Conservation (phyloP, 2,113 vertebrate species). For the Mustelus asterias region DNA sequence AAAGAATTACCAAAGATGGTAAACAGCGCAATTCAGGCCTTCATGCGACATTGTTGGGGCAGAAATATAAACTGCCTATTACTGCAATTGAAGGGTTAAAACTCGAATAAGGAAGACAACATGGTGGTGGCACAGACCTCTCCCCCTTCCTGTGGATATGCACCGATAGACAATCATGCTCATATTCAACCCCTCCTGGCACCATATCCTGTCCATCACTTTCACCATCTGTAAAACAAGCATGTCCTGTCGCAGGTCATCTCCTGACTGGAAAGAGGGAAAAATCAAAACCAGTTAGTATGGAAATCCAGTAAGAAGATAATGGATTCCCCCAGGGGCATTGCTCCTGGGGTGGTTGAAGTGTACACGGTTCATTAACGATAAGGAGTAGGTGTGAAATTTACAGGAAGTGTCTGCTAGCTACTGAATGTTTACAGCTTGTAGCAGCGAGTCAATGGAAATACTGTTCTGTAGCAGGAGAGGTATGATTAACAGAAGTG, state of each 20-base stretch:
- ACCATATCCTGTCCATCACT: constrained; percentile 54
- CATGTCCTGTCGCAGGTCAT: constrained; percentile 54
- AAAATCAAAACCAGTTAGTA: neutral
- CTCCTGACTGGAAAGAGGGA: constrained; percentile 46
- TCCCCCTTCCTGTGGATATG: constrained; percentile 52
- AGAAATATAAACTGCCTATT: neutral
- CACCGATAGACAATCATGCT: constrained; percentile 53
- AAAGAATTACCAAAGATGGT: neutral
- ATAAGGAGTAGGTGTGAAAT: neutral
- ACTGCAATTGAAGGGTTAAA: neutral
- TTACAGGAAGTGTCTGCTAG: neutral
- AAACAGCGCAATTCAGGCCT: neutral
- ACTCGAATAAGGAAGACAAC: neutral
- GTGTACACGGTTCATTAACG: neutral
- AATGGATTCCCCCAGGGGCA: neutral
- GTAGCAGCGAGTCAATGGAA: neutral
- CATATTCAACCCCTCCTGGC: constrained; percentile 53
- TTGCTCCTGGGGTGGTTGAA: neutral
- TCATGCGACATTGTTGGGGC: neutral
- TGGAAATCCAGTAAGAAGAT: neutral
- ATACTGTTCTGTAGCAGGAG: neutral
- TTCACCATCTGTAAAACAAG: constrained; percentile 53
- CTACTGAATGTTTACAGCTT: neutral
- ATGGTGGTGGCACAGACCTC: constrained; percentile 47
- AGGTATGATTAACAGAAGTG: neutral